Evolutionary conservation across 2,113 vertebrate genomes (phyloP).

Genomic region (Crotalus tigris): DNA sequence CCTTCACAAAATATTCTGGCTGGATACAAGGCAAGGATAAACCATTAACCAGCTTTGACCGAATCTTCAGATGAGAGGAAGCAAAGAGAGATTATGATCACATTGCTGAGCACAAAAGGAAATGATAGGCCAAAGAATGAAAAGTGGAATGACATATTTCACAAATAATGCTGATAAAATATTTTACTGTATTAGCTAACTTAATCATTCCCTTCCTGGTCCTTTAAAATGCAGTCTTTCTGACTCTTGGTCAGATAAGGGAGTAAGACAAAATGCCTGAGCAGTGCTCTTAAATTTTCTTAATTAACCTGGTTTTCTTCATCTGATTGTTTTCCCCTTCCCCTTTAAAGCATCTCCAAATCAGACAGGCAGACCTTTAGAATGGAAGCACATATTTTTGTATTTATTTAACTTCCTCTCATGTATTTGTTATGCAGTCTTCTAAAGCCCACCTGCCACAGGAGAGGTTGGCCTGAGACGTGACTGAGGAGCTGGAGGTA

Average conservation of each 20-base stretch:
- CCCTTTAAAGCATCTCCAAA: conserved; percentile 38
- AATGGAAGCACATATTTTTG: conserved; percentile 37
- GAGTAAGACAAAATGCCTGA: conserved; percentile 59
- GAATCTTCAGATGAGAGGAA: conserved; percentile 35
- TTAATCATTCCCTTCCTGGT: conserved; percentile 47
- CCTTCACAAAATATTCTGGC: conserved; percentile 29
- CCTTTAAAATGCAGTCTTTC: conserved; percentile 54
- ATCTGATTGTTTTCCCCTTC: conserved; percentile 6
- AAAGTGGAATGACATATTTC: conserved; percentile 57
- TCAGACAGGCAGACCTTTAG: conserved; percentile 50
- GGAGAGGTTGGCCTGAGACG: conserved; percentile 45
- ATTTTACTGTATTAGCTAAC: conserved; percentile 63
- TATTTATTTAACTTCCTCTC: conserved; percentile 56
- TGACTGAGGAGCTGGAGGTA: conserved; percentile 39
- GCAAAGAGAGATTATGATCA: conserved; percentile 61
- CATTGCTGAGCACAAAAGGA: conserved; percentile 54
- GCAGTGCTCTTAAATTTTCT: conserved; percentile 43
- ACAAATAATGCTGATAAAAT: conserved; percentile 62
- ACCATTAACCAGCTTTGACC: conserved; percentile 46
- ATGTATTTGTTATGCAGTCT: conserved; percentile 38
- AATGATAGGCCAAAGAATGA: conserved; percentile 53
- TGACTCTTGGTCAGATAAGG: conserved; percentile 59
- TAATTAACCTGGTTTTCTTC: conserved; percentile 48
- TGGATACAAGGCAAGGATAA: conserved; percentile 34
- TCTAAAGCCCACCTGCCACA: conserved; percentile 17